Evolutionary conservation across 2,113 vertebrate species (phyloP), one percentile per base, ranked within the genome.

Genomic region (Choloepus hoffmanni): DNA sequence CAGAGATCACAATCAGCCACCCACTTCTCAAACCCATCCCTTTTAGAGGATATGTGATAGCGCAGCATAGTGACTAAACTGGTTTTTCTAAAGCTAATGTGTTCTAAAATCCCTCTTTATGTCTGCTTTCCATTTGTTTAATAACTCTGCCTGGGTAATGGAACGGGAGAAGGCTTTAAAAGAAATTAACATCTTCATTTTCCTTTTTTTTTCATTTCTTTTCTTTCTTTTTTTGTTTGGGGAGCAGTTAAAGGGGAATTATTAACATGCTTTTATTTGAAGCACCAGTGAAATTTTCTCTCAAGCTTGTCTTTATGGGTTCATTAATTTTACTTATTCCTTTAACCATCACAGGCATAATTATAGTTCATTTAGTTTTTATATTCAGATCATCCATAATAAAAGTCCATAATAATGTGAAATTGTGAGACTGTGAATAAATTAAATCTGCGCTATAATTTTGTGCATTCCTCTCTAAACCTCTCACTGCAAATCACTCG

Each of bases 291-390:
- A 68, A 92, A 79, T 84, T 97, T 96, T 95, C 77, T 95, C 6
- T 60, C 53, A 92, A 90, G 72, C 7, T 77, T 87, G 24, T 43
- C 60, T 92, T 77, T 90, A 79, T 48, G 72, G 67, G 9, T 16
- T 96, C 63, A 36, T 96, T 96, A 85, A 86, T 89, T 97, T 96
- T 77, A 67, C 48, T 89, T 76, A 81, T 88, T 63, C 24, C 16
- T 95, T 92, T 83, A 89, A 48, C 21, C 14, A 30, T 48, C 62
- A 83, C 24, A 14, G 78, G 8, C n/a, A 72, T 86, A 85, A 78
- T 55, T 90, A 60, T 0, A 94, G 85, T 90, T 95, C 79, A 85
- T 74, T 95, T 91, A 43, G n/a, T 58, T 97, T 93, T 96, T 84
- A 92, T 93, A 86, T 72, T 79, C 79, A 82, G 68, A 43, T 55